A percentile compares a stretch with the other conserved stretches of the same genome.
Evolutionary conservation across 2,888 invertebrate species (phyloP).

Genomic region (Aphrophora alni): DNA sequence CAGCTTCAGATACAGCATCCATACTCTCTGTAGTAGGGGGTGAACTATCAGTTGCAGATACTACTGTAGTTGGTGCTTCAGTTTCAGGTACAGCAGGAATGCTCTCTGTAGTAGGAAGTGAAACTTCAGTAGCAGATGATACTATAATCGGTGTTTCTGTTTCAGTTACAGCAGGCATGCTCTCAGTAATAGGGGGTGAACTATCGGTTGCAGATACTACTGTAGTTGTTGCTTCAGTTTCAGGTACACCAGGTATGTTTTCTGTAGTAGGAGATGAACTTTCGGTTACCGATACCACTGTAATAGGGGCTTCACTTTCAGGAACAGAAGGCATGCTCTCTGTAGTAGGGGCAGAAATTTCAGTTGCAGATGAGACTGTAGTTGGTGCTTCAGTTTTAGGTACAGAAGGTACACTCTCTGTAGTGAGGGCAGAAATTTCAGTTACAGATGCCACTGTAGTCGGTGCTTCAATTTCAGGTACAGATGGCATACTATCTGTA

Average conservation of each 20-base stretch:
- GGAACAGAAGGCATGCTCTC: too few relatives aligned
- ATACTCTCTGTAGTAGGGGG: background rate
- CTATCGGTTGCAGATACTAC: too few relatives aligned
- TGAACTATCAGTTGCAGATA: too few relatives aligned
- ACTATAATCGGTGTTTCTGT: constrained; percentile 2
- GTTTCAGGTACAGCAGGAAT: too few relatives aligned
- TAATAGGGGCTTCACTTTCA: background rate
- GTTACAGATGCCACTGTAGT: background rate
- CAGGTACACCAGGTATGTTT: too few relatives aligned
- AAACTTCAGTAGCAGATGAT: constrained; percentile 13
- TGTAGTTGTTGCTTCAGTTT: too few relatives aligned
- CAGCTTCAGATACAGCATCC: background rate
- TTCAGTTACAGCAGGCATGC: background rate
- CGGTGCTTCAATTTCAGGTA: background rate
- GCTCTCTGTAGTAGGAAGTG: background rate
- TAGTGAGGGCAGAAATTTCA: background rate
- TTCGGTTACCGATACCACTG: too few relatives aligned
- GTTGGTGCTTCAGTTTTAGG: background rate
- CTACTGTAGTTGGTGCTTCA: too few relatives aligned
- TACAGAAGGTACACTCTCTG: too few relatives aligned
- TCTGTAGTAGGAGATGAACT: too few relatives aligned
- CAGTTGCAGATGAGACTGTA: background rate
- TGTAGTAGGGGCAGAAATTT: background rate
- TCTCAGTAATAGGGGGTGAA: background rate
- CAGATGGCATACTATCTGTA: too few relatives aligned